Percentiles rank a stretch among this genome's conserved stretches.
phyloP scores from a whole-genome alignment of 2,797 vertebrate species.

The Thamnophis elegans region DNA sequence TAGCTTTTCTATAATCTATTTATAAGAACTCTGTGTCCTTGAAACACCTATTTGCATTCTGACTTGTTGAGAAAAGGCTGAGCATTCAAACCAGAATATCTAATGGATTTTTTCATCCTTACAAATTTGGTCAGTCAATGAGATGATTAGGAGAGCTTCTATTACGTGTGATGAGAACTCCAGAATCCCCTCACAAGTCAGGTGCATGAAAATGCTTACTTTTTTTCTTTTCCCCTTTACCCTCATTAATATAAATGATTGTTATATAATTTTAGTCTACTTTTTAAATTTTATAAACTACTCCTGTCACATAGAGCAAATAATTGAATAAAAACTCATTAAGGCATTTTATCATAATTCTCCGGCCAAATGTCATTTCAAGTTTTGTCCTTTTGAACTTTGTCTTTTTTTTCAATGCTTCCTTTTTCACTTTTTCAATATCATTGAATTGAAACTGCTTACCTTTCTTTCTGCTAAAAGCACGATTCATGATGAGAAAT shows the following conservation, averaged over 20 bases:
- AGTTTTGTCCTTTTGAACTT: not conserved
- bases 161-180: not conserved
- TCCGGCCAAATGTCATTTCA: not conserved
- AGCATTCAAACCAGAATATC: not conserved
- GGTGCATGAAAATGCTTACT: not conserved
- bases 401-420: not conserved
- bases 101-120: not conserved
- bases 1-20: not conserved
- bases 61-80: not conserved
- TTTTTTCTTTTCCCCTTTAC: not conserved
- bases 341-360: not conserved
- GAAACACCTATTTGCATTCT: not conserved
- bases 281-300: not conserved
- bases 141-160: not conserved
- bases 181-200: not conserved
- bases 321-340: not conserved
- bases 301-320: not conserved
- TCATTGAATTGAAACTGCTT: slow-evolving; percentile 44
- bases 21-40: not conserved
- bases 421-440: not conserved
- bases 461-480: slow-evolving; percentile 95
- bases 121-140: not conserved
- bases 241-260: not conserved
- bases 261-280: not conserved
- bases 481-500: slow-evolving; percentile 86